Evolutionary conservation across 2,797 vertebrate species (phyloP).

Genomic region (Micrastur ruficollis): DNA sequence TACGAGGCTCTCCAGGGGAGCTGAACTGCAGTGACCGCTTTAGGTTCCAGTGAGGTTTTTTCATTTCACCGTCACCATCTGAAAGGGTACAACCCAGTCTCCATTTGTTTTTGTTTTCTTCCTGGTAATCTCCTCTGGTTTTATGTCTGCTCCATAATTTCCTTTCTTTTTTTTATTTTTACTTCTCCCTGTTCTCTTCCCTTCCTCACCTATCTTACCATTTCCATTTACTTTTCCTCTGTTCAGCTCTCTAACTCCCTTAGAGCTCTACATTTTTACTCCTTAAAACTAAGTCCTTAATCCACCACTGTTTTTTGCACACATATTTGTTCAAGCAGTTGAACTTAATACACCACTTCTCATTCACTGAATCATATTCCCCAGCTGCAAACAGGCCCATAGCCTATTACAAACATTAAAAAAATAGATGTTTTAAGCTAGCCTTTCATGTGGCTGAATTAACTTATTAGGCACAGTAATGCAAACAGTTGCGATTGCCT

Average conservation of each 20-base stretch:
- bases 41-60: background rate
- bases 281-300: background rate
- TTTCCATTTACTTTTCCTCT: background rate
- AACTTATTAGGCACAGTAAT: background rate
- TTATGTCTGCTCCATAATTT: background rate
- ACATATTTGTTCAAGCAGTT: background rate
- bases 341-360: background rate
- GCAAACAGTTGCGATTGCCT: background rate
- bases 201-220: background rate
- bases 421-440: background rate
- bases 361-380: background rate
- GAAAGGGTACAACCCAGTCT: background rate
- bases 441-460: background rate
- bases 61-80: background rate
- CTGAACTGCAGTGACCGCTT: background rate
- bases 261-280: background rate
- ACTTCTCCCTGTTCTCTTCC: background rate
- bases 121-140: background rate
- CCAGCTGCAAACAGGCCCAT: background rate
- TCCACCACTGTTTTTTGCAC: background rate
- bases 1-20: background rate
- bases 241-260: background rate
- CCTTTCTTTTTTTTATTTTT: background rate
- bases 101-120: background rate
- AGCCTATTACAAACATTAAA: background rate